Conservation (phyloP, 2,888 invertebrate genomes). For the Kryphioiulus occultus region DNA sequence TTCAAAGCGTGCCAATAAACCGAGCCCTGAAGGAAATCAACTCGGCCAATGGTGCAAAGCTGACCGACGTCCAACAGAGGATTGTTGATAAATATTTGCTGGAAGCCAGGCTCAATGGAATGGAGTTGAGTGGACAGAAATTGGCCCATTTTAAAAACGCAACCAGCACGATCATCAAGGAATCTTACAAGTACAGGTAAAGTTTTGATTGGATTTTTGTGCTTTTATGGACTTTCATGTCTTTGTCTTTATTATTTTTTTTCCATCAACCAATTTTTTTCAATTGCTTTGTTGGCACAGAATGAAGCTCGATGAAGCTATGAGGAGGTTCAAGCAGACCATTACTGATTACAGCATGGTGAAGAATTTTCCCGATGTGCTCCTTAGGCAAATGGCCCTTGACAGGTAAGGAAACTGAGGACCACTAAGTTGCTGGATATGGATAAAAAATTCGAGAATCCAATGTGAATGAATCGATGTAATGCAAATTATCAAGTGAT, state of each 20-base stretch:
- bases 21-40: slow-evolving; percentile 70
- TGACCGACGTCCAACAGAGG: slow-evolving; percentile 71
- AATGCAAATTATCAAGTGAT: no score
- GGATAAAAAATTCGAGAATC: no score
- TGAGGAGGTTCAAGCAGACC: slow-evolving; percentile 72
- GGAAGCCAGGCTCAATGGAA: slow-evolving; percentile 84
- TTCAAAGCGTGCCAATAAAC: slow-evolving; percentile 74
- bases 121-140: slow-evolving; percentile 70
- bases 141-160: slow-evolving; percentile 68
- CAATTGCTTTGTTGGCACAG: no score
- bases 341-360: slow-evolving; percentile 73
- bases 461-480: no score
- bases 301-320: slow-evolving; percentile 64
- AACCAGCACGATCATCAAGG: slow-evolving; percentile 67
- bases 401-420: slow-evolving; percentile 67
- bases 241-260: no score
- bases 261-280: no score
- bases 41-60: slow-evolving; percentile 58
- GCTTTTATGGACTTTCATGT: no score
- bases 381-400: slow-evolving; percentile 72
- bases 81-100: slow-evolving; percentile 78
- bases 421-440: no score
- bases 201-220: no score
- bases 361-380: slow-evolving; percentile 75
- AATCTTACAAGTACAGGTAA: slow-evolving; percentile 70